Percentiles rank a stretch among this genome's conserved stretches.
phyloP scores from a whole-genome alignment of 1,140 invertebrate species.

The Ruditapes philippinarum region DNA sequence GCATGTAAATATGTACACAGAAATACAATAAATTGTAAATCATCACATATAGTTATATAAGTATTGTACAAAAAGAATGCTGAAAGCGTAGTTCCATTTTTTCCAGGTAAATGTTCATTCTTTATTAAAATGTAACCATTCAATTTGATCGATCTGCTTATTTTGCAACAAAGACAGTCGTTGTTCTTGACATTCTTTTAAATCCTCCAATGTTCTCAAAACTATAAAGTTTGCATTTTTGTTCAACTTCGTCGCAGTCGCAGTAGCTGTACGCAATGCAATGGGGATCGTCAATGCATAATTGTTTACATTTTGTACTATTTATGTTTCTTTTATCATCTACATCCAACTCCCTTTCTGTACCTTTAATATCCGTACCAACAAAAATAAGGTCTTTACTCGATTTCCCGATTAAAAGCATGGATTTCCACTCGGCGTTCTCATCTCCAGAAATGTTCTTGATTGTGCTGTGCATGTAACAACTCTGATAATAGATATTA shows the following conservation, averaged over 20 bases:
- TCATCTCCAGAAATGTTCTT: not conserved
- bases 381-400: not conserved
- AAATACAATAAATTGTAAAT: too few relatives aligned
- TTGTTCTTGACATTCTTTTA: not conserved
- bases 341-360: not conserved
- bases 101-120: too few relatives aligned
- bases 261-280: conserved; percentile 3
- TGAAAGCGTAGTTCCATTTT: too few relatives aligned
- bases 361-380: not conserved
- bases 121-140: too few relatives aligned
- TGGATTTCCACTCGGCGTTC: not conserved
- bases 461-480: not conserved
- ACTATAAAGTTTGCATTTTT: not conserved
- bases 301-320: not conserved
- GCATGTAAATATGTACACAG: too few relatives aligned
- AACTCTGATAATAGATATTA: not conserved
- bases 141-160: too few relatives aligned
- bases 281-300: not conserved
- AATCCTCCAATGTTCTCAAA: not conserved
- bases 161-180: not conserved
- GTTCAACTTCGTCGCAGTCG: not conserved
- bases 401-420: not conserved
- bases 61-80: too few relatives aligned
- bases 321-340: not conserved
- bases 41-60: too few relatives aligned